Conservation (phyloP, 2,888 invertebrate species). For the Macaria liturata region DNA sequence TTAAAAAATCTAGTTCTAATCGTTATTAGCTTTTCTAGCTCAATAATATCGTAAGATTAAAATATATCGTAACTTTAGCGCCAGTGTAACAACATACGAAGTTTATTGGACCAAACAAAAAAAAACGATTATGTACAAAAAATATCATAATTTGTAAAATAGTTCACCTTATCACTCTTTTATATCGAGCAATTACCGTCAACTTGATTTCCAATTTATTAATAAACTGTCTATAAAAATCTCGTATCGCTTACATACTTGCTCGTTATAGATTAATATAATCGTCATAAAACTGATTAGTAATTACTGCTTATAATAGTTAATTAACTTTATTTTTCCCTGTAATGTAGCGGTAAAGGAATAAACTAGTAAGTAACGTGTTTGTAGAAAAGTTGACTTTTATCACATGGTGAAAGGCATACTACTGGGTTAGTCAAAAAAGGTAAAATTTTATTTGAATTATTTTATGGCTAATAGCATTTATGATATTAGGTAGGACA, state of each 20-base stretch:
- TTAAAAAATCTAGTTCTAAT: too few species aligned
- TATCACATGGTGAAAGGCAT: slow-evolving; percentile 70
- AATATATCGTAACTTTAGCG: too few species aligned
- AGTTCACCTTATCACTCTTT: not conserved
- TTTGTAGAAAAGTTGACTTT: slow-evolving; percentile 72
- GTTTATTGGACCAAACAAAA: too few species aligned
- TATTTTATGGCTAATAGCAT: too few species aligned
- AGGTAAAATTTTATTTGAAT: too few species aligned
- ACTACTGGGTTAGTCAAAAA: too few species aligned
- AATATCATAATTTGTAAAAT: slow-evolving; percentile 10
- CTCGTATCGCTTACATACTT: slow-evolving; percentile 15
- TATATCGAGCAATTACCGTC: not conserved
- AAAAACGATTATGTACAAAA: slow-evolving; percentile 8
- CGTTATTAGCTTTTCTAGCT: too few species aligned
- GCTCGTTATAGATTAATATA: slow-evolving; percentile 21
- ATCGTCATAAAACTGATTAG: slow-evolving; percentile 43
- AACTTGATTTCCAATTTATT: slow-evolving; percentile 23
- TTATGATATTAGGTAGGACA: too few species aligned
- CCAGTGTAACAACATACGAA: too few species aligned
- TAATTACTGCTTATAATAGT: slow-evolving; percentile 20
- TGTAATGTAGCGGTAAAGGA: slow-evolving; percentile 39
- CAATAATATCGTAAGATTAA: too few species aligned
- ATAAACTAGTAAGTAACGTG: slow-evolving; percentile 42
- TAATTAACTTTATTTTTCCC: slow-evolving; percentile 61
- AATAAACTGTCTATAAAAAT: slow-evolving; percentile 13